These are phyloP conservation scores for Altica lythri DNA, from an alignment of 2,888 invertebrate species.

Conservation along the genomic window DNA sequence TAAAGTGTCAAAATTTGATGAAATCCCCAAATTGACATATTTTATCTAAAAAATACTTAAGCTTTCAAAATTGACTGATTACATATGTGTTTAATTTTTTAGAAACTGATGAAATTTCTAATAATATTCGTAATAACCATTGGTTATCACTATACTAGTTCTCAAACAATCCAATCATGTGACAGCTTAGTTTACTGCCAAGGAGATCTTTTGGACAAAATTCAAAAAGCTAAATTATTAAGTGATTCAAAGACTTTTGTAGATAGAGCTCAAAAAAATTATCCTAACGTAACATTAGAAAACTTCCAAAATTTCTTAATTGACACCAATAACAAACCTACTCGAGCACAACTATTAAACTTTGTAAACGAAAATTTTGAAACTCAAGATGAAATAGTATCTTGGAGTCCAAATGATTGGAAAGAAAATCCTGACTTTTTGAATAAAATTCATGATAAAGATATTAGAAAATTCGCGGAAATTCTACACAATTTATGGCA, in stretches of 20 bases:
- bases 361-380: conserved; percentile 66
- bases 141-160: no score
- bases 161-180: conserved; percentile 51
- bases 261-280: conserved; percentile 57
- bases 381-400: conserved; percentile 63
- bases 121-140: no score
- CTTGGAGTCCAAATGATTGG: conserved; percentile 66
- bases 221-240: conserved; percentile 71
- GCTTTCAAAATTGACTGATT: no score
- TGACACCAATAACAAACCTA: conserved; percentile 57
- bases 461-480: conserved; percentile 64
- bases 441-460: conserved; percentile 65
- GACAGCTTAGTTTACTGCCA: conserved; percentile 73
- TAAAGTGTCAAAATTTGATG: no score
- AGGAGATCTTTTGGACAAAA: conserved; percentile 71
- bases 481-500: conserved; percentile 69
- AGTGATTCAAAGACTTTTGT: conserved; percentile 84
- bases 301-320: conserved; percentile 64
- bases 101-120: no score
- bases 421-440: conserved; percentile 66
- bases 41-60: no score
- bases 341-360: conserved; percentile 57
- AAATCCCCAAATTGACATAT: no score
- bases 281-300: conserved; percentile 62
- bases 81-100: no score